These are phyloP conservation scores for Melanogrammus aeglefinus DNA, from an alignment of 2,797 vertebrate species.

Conservation along the genomic window DNA sequence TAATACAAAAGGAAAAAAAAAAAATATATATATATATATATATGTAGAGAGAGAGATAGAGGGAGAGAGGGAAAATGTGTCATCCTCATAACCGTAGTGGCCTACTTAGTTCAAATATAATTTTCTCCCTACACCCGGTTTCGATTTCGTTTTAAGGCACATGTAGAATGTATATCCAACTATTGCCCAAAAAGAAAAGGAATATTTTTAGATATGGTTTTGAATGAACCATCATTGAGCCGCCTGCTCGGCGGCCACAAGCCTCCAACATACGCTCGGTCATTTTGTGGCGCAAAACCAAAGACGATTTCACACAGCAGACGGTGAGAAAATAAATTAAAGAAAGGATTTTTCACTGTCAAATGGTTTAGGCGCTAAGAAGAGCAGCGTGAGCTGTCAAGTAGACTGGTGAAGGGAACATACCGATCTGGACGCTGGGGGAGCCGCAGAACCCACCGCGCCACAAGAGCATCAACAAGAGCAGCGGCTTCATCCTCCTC, in stretches of 20 bases:
- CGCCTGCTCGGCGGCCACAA: neutral
- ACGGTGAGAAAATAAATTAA: neutral
- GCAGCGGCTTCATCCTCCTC: conserved; percentile 54
- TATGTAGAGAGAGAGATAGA: neutral
- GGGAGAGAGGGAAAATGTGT: neutral
- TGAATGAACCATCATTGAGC: neutral
- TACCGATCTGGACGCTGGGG: conserved; percentile 67
- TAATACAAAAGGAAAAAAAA: neutral
- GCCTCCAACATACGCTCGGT: neutral
- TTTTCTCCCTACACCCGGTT: neutral
- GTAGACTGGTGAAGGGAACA: conserved; percentile 11
- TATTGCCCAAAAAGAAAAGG: neutral
- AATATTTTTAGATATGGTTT: neutral
- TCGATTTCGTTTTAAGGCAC: neutral
- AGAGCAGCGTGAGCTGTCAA: neutral
- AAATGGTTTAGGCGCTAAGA: neutral
- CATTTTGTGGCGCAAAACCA: neutral
- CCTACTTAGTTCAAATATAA: neutral
- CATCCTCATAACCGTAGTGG: neutral
- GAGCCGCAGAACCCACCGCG: conserved; percentile 52
- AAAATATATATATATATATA: neutral
- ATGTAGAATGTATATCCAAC: neutral
- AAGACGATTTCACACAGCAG: neutral
- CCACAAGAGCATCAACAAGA: conserved; percentile 48
- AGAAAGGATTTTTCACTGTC: neutral